Evolutionary conservation across 2,797 vertebrate genomes (phyloP), one percentile per base, ranked within the genome.

Genomic region (Eulemur coronatus): DNA sequence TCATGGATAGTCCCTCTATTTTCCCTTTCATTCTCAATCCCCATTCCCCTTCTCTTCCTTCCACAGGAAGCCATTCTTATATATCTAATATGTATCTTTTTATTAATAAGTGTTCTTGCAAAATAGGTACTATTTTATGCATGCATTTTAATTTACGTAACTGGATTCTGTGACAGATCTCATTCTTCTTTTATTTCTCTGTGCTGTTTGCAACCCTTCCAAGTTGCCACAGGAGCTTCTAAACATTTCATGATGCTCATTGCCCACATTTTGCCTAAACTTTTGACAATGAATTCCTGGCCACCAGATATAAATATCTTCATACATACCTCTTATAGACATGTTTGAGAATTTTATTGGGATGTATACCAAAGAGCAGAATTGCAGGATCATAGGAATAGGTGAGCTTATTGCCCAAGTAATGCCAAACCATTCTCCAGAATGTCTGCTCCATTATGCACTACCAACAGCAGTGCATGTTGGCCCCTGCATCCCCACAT

Each of bases 301-400:
- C 13, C 30, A 82, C 79, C 50, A 96, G 48, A 93, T 92, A 86
- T 70, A 14, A 90, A 6, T 78, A 82, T 30, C 15, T 76, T 95
- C 46, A 63, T 41, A 89, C 2, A 41, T 41, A 59, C 7, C 4
- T 38, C 5, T 84, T 65, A 52, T 7, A 3, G 5, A 61, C 4
- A 26, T 80, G 28, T 76, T 24, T 94, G 18, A 55, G 65, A 73
- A 96, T 88, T 92, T 69, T 82, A 87, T 28, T 67, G 24, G 12
- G 63, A 67, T 81, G 48, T n/a, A 65, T 48, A 59, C 18, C 73
- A 72, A 88, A 89, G 2, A 80, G 52, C 18, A 96, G 55, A 95
- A 88, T 65, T 38, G 2, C n/a, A 82, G 26, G 33, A 17, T 75
- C n/a, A 95, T 1, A 43, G 46, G 24, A 87, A 67, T 57, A 92